phyloP scores from a whole-genome alignment of 1,140 invertebrate species.

The Lerema accius region DNA sequence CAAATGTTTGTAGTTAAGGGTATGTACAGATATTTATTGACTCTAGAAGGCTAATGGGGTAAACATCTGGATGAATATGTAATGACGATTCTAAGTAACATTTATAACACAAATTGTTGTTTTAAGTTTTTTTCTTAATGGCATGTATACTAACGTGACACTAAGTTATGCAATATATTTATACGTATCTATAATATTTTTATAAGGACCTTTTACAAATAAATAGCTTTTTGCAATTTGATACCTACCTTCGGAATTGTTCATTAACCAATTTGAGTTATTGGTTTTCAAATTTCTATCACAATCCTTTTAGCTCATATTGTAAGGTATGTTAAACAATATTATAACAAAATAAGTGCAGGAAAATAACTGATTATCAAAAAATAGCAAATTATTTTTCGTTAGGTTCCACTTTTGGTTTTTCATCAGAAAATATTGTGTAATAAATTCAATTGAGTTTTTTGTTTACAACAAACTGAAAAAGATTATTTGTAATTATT shows the following conservation, averaged over 20 bases:
- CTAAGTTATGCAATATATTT: slow-evolving; percentile 68
- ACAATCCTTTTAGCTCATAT: slow-evolving; percentile 44
- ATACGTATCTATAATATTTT: slow-evolving; percentile 67
- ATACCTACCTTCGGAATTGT: slow-evolving; percentile 35
- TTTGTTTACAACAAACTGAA: too few relatives aligned
- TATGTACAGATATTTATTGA: slow-evolving; percentile 78
- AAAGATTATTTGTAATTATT: too few relatives aligned
- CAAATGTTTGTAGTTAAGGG: slow-evolving; percentile 49
- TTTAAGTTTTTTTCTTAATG: slow-evolving; percentile 56
- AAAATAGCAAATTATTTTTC: slow-evolving; percentile 39
- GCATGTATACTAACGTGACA: slow-evolving; percentile 58
- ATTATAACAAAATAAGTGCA: slow-evolving; percentile 44
- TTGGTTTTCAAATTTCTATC: slow-evolving; percentile 43
- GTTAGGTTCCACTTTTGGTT: background rate
- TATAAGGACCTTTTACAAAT: slow-evolving; percentile 64
- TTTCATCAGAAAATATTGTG: background rate
- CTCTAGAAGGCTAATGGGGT: slow-evolving; percentile 57
- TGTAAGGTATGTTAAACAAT: slow-evolving; percentile 41
- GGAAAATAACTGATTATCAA: slow-evolving; percentile 53
- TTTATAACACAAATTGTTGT: slow-evolving; percentile 45
- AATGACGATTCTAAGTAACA: slow-evolving; percentile 30
- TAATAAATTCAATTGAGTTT: too few relatives aligned
- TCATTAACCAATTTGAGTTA: slow-evolving; percentile 54
- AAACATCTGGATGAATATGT: slow-evolving; percentile 46
- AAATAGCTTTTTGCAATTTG: slow-evolving; percentile 55